A percentile compares a stretch with the other conserved stretches of the same genome.
phyloP scores from a whole-genome alignment of 1,140 invertebrate genomes.

The Listronotus bonariensis region DNA sequence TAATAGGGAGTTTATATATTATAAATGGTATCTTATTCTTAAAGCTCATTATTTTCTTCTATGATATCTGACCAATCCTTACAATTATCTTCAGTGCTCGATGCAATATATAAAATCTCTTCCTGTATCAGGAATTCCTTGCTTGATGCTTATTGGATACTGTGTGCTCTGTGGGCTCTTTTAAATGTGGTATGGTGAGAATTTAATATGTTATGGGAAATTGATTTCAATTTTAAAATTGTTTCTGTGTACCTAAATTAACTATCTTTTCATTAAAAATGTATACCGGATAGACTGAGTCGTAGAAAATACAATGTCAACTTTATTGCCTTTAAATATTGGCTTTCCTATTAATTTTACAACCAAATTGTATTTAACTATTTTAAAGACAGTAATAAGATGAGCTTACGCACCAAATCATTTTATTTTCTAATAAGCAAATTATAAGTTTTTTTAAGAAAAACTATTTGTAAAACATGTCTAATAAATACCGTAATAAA shows the following conservation, averaged over 20 bases:
- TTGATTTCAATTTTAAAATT: not conserved
- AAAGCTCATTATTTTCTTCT: slow-evolving; percentile 40
- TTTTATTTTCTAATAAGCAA: no score
- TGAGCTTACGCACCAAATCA: no score
- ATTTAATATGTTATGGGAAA: slow-evolving; percentile 15
- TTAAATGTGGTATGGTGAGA: slow-evolving; percentile 19
- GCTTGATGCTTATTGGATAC: slow-evolving; percentile 33
- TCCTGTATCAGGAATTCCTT: slow-evolving; percentile 30
- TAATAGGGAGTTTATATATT: slow-evolving; percentile 49
- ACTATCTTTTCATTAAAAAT: not conserved
- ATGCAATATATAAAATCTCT: slow-evolving; percentile 41
- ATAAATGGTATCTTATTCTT: slow-evolving; percentile 41
- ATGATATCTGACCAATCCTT: slow-evolving; percentile 41
- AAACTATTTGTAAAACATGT: no score
- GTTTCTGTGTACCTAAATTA: not conserved
- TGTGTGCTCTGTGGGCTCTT: slow-evolving; percentile 17
- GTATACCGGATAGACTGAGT: not conserved
- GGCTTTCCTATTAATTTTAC: no score
- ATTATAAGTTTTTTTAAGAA: no score
- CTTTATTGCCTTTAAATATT: no score
- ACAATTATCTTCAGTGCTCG: slow-evolving; percentile 37
- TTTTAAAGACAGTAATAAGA: no score
- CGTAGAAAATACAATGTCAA: no score
- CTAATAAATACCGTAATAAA: no score
- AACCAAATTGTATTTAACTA: no score